A percentile compares a stretch with the other conserved stretches of the same genome.
phyloP scores from a whole-genome alignment of 2,797 vertebrate genomes.

The Eremophila alpestris region DNA sequence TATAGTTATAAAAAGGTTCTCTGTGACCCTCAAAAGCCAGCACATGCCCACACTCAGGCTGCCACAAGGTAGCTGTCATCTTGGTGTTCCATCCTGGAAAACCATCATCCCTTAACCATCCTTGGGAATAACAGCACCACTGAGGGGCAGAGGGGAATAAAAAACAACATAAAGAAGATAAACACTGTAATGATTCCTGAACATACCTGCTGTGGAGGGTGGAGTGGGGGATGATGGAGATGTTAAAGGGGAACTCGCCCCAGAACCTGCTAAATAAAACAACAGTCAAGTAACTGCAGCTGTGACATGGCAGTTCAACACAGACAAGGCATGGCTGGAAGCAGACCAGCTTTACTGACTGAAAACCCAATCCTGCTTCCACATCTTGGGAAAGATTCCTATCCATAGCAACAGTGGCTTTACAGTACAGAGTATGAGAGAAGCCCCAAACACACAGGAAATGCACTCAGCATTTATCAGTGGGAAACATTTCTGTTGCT shows the following conservation, averaged over 20 bases:
- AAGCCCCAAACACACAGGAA: background rate
- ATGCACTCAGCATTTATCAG: background rate
- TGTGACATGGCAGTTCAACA: background rate
- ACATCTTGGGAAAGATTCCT: background rate
- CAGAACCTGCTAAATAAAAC: conserved; percentile 87
- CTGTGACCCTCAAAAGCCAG: background rate
- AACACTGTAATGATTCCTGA: background rate
- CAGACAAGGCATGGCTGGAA: background rate
- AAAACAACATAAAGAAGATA: background rate
- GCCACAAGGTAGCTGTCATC: background rate
- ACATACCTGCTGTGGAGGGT: conserved; percentile 83
- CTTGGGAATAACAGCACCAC: background rate
- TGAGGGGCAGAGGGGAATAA: background rate
- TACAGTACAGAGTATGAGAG: background rate
- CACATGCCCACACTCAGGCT: background rate
- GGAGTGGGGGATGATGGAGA: conserved; percentile 95
- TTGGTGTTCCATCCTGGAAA: background rate
- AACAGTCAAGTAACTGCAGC: conserved; percentile 39
- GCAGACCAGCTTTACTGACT: background rate
- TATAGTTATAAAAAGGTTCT: background rate
- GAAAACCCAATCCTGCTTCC: background rate
- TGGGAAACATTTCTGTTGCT: background rate
- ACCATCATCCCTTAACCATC: background rate
- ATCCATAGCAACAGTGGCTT: background rate
- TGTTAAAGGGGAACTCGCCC: conserved; percentile 90